These are phyloP conservation scores for Crax fasciolata DNA, from an alignment of 2,797 vertebrate species.

Conservation along the genomic window DNA sequence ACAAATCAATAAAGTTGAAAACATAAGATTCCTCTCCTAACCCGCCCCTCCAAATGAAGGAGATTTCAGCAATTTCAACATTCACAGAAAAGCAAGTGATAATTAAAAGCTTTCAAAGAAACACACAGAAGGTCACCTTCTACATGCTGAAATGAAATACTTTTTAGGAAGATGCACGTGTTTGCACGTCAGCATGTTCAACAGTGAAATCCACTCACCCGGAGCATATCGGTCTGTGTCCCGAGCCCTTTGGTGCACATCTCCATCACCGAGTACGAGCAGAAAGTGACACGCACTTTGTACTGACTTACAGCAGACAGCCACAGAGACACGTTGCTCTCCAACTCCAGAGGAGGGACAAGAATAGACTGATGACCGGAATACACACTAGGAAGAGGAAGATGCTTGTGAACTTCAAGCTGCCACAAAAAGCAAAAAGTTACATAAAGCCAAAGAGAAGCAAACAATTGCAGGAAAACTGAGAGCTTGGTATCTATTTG, in stretches of 20 bases:
- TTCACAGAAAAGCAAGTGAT: neutral
- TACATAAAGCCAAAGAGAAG: neutral
- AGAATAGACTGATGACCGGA: constrained; percentile 96
- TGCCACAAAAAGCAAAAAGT: neutral
- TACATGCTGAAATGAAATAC: neutral
- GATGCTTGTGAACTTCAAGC: neutral
- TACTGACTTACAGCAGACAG: constrained; percentile 95
- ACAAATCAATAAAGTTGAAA: neutral
- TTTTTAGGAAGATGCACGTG: rapidly evolving
- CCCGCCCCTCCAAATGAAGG: neutral
- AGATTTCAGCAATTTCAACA: neutral
- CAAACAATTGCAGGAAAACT: neutral
- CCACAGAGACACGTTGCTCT: constrained; percentile 95
- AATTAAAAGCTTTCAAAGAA: neutral
- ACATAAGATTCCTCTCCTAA: neutral
- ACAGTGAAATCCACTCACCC: constrained; percentile 82
- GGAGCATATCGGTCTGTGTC: constrained; percentile 89
- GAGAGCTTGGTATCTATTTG: neutral
- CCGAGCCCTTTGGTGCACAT: constrained; percentile 97
- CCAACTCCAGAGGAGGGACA: constrained; percentile 94
- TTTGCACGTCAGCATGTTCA: neutral
- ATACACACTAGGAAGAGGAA: constrained; percentile 87
- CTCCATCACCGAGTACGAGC: constrained; percentile 98
- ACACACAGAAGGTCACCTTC: neutral
- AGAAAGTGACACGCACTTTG: constrained; percentile 96